Evolutionary conservation across 2,113 vertebrate genomes (phyloP), one percentile per base, ranked within the genome.

Genomic region (Gnathonemus longibarbis): DNA sequence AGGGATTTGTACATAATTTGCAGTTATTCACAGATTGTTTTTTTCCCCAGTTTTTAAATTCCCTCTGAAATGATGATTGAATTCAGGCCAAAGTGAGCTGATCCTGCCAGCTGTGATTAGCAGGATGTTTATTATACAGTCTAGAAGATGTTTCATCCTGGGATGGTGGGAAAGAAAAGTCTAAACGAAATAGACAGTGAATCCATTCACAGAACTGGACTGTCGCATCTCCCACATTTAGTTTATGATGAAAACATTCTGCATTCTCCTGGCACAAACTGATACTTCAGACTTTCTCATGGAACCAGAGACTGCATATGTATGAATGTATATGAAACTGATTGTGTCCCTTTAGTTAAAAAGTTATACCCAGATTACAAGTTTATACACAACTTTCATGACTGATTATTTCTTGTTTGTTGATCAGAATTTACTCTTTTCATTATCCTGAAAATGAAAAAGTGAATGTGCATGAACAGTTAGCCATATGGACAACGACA

Each of bases 121-220:
- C 88, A 89, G 90, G 91, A 92, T 92, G 90, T 89, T 56, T 92
- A 94, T 95, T 94, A 91, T 91, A 87, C 93, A 94, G 94, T 84
- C 90, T 62, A 88, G 87, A 85, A 52, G 56, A 89, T 3, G 77
- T 91, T 91, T 92, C 66, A 93, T 92, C 91, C 90, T 86, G 24
- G 91, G 89, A 58, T 19, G 74, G 74, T 35, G 74, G 74, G 35
- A 80, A 80, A 17, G 31, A 35, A 80, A 39, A 17, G 74, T 35
- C 74, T 19, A 15, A 15, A 80, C 15, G 35, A 17, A 80, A 17
- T 7, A 42, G 74, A 80, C 74, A 42, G 35, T 21, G 74, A 42
- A 42, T 80, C 74, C 35, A 80, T 80, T 42, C 74, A 42, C 74
- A 80, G 70, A 17, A 77, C 39, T 13, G 15, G 74, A 80, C 35